phyloP scores from a whole-genome alignment of 2,888 invertebrate species.

The Amorpha juglandis region DNA sequence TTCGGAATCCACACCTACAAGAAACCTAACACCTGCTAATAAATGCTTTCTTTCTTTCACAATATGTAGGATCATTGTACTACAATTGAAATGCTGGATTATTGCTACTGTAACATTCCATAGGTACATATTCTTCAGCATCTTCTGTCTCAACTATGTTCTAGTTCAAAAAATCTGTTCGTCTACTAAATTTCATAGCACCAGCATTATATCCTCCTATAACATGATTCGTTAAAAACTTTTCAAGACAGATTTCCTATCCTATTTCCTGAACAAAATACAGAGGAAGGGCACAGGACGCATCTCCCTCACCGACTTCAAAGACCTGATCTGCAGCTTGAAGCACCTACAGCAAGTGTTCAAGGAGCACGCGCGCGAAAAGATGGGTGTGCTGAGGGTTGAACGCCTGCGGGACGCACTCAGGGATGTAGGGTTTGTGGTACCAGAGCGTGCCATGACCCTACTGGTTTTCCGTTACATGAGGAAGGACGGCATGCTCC shows the following conservation, averaged over 20 bases:
- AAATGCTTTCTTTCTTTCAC: no score
- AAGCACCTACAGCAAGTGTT: conserved; percentile 96
- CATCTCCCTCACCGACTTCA: conserved; percentile 93
- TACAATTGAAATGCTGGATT: no score
- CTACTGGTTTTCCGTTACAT: conserved; percentile 93
- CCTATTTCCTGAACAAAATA: conserved; percentile 46
- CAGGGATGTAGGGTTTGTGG: conserved; percentile 93
- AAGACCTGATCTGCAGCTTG: conserved; percentile 95
- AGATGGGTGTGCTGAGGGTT: conserved; percentile 94
- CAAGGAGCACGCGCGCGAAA: conserved; percentile 94
- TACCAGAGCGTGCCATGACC: conserved; percentile 93
- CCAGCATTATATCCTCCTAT: no score
- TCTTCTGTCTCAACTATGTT: no score
- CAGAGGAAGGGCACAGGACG: conserved; percentile 91
- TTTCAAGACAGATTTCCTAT: no score
- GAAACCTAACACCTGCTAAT: no score
- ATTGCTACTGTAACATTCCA: no score
- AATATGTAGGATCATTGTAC: no score
- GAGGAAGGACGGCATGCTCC: conserved; percentile 95
- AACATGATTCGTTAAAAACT: no score
- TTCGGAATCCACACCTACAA: no score
- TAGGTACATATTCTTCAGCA: no score
- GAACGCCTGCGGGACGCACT: conserved; percentile 93
- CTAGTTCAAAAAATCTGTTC: neutral
- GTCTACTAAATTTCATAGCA: neutral